These are phyloP conservation scores for Apodemia duryi DNA, from an alignment of 2,888 invertebrate genomes.

Conservation along the genomic window DNA sequence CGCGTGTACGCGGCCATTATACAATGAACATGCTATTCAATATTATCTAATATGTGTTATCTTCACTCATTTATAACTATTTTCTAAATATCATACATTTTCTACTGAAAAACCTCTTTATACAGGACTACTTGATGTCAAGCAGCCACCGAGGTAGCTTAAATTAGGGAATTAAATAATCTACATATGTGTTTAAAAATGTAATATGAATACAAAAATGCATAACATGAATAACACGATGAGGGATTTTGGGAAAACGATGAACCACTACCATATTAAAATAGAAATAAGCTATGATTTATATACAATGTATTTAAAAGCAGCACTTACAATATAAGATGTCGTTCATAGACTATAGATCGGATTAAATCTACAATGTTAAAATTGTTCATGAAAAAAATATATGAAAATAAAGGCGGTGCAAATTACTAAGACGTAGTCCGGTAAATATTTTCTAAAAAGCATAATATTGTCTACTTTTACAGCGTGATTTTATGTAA, in stretches of 20 bases:
- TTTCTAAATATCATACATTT: not conserved
- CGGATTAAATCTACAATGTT: not conserved
- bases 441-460: not conserved
- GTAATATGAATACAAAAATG: not conserved
- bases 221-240: not conserved
- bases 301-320: not conserved
- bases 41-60: conserved; percentile 60
- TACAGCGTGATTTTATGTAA: too few species aligned
- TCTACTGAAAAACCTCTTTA: not conserved
- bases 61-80: conserved; percentile 63
- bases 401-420: not conserved
- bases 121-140: not conserved
- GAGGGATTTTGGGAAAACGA: not conserved
- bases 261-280: not conserved
- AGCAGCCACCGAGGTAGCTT: not conserved
- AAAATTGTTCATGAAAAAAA: not conserved
- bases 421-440: not conserved
- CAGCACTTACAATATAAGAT: not conserved
- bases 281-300: not conserved
- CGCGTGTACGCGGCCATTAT: conserved; percentile 33
- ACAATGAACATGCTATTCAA: conserved; percentile 66
- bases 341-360: not conserved
- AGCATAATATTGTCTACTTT: too few species aligned
- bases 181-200: not conserved
- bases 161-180: not conserved